phyloP scores from a whole-genome alignment of 2,888 invertebrate species.

The Pachymerium ferrugineum region DNA sequence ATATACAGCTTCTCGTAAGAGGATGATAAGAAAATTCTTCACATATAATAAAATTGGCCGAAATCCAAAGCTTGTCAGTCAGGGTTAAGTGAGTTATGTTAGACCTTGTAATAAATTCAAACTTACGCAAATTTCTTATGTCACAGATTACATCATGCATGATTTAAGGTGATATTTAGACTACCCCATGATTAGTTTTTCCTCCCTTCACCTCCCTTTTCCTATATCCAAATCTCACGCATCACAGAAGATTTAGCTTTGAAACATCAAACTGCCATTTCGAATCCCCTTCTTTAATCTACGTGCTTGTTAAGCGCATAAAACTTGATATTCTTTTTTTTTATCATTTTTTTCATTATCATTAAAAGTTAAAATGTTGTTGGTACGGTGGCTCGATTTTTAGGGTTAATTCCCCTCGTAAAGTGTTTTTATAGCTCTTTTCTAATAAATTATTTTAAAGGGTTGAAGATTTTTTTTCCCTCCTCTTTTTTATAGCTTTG shows the following conservation, averaged over 20 bases:
- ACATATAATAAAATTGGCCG: not conserved
- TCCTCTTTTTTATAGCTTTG: not conserved
- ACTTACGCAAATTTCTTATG: constrained; percentile 11
- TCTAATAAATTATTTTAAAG: not conserved
- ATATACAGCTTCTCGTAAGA: no score
- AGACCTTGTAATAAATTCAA: not conserved
- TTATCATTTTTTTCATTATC: no score
- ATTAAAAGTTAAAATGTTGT: constrained; percentile 1
- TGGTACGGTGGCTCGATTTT: not conserved
- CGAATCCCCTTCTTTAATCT: no score
- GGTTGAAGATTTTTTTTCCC: not conserved
- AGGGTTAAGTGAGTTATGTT: constrained; percentile 10
- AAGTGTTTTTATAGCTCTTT: not conserved
- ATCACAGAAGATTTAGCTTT: no score
- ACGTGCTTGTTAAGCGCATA: no score
- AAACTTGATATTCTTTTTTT: no score
- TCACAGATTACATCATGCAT: constrained; percentile 10
- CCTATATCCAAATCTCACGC: no score
- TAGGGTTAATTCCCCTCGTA: not conserved
- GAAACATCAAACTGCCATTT: no score
- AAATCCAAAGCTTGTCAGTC: not conserved
- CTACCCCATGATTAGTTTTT: not conserved
- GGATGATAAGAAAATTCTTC: constrained; percentile 15
- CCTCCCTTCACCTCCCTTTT: no score
- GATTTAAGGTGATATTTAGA: constrained; percentile 19